phyloP scores from a whole-genome alignment of 1,140 invertebrate genomes.

The Panulirus ornatus region DNA sequence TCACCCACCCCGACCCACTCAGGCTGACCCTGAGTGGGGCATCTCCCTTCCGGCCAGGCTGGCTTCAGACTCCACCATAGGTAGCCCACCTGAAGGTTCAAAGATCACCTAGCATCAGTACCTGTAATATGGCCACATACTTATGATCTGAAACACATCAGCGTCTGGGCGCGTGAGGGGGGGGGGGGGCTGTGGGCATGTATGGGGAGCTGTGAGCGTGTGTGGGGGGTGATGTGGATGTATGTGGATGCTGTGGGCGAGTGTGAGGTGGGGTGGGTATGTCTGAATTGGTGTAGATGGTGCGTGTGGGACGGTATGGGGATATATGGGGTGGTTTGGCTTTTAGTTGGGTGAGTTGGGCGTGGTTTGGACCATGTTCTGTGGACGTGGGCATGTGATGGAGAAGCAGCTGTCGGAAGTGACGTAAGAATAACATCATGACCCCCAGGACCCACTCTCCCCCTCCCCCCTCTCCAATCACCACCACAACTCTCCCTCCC shows the following conservation, averaged over 20 bases:
- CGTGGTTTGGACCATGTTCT: too few species aligned
- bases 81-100: too few species aligned
- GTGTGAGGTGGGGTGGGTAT: neutral
- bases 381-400: neutral
- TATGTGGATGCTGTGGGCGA: neutral
- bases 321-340: too few species aligned
- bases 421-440: neutral
- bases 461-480: neutral
- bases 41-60: too few species aligned
- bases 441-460: neutral
- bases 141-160: too few species aligned
- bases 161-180: neutral
- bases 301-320: too few species aligned
- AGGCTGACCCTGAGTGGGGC: too few species aligned
- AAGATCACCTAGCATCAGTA: too few species aligned
- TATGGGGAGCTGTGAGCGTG: neutral
- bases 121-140: too few species aligned
- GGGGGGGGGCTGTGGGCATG: neutral
- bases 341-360: neutral
- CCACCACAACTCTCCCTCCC: neutral
- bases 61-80: too few species aligned
- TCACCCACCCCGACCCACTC: too few species aligned
- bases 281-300: neutral
- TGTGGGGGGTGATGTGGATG: neutral
- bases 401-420: neutral